Conservation (phyloP, 2,888 invertebrate genomes). For the Teinopalpus imperialis region DNA sequence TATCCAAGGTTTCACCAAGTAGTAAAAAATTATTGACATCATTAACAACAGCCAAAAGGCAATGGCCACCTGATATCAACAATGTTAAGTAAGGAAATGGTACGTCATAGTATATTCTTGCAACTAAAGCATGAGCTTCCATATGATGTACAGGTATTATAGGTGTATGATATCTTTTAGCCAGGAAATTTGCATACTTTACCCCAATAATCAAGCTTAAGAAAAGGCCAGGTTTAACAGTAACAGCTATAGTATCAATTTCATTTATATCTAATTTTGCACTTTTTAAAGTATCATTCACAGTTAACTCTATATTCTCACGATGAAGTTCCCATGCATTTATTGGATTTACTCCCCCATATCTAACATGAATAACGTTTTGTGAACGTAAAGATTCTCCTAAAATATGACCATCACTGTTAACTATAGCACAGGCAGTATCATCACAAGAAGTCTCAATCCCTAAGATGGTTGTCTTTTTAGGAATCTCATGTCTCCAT, state of each 20-base stretch:
- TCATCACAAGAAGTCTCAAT: conserved; percentile 99
- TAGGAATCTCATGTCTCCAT: conserved; percentile 23
- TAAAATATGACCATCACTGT: conserved; percentile 85
- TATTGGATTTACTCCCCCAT: conserved; percentile 95
- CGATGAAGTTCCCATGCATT: conserved; percentile 92
- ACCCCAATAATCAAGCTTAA: conserved; percentile 90
- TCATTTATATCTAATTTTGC: conserved; percentile 83
- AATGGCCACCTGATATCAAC: conserved; percentile 96
- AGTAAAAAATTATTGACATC: conserved; percentile 88
- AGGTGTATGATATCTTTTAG: conserved; percentile 85
- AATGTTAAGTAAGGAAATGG: conserved; percentile 94
- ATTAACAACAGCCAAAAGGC: conserved; percentile 88
- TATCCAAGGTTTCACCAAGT: conserved; percentile 90
- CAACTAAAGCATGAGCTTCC: conserved; percentile 98
- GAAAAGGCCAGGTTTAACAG: conserved; percentile 93
- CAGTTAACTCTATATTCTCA: conserved; percentile 88
- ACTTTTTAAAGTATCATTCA: conserved; percentile 83
- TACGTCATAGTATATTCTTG: conserved; percentile 86
- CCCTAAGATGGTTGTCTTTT: conserved; percentile 86
- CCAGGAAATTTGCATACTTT: conserved; percentile 90
- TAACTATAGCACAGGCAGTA: conserved; percentile 95
- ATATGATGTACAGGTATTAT: conserved; percentile 99
- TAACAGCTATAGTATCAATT: conserved; percentile 94
- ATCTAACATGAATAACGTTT: conserved; percentile 85
- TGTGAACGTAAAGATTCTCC: conserved; percentile 93